Base-by-base conservation (phyloP, 2,888 invertebrate species). In the Macrophya annulata region DNA sequence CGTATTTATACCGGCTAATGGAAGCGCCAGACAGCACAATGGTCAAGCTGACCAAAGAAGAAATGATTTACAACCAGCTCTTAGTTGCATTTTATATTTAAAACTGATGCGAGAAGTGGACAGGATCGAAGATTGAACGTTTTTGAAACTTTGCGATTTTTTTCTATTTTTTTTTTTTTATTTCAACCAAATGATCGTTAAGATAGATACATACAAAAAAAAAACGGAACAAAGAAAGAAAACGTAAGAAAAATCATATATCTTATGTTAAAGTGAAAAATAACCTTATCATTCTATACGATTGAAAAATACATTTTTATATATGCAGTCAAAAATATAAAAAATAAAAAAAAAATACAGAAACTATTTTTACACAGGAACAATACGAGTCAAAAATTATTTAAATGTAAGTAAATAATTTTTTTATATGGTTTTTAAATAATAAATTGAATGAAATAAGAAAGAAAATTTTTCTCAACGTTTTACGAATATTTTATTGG, bases 1-100 rank as follows among this genome's bases (percentile, higher is more conserved):
- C 81, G 81, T 81, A 81, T 81, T 81, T 62, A 81, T 81, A 81
- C 43, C 81, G 81, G 21, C 81, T 81, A 81, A 81, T 81, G 81
- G 81, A 81, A 81, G 21, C 59, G 21, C 37, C 62, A 31, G 81
- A 81, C 81, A 81, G 81, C 81, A 81, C 81, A 81, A 81, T 81
- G 81, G 81, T 81, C 81, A 43, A 81, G 81, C 81, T 81, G 81
- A 81, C 81, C 81, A 43, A 43, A 81, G 81, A 43, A 81, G 43
- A 81, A 81, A 81, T 81, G 81, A 81, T 81, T 81, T 81, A 81
- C 81, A 81, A 62, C 81, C 62, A 81, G n/a, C 59, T 62, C 62
- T 40, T 25, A 43, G 59, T 3, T 81, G 81, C 81, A 81, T 81
- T 81, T 81, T 25, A 81, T 43, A 81, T 81, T 81, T 37, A 40